These are phyloP conservation scores for Proterorhinus semilunaris DNA, from an alignment of 2,113 vertebrate species.

Conservation along the genomic window DNA sequence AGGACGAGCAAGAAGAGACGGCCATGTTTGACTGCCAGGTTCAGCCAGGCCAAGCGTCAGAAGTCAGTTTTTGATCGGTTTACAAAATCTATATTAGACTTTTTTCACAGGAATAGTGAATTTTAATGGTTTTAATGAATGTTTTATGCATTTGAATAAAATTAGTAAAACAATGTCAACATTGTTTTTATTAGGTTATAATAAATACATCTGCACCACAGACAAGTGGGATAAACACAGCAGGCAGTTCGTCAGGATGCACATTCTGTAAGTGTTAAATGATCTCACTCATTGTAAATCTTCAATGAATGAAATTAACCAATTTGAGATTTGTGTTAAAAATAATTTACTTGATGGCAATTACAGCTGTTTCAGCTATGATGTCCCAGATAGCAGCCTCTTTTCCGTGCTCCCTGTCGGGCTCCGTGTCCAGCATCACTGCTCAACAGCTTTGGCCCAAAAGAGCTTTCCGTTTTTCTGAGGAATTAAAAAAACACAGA, in stretches of 20 bases:
- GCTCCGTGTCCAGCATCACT: neutral
- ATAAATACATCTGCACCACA: neutral
- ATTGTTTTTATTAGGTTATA: constrained; percentile 8
- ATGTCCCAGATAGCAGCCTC: constrained; percentile 31
- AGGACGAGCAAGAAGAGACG: constrained; percentile 55
- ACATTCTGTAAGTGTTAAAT: constrained; percentile 49
- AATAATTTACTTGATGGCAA: neutral
- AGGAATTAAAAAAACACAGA: constrained; percentile 72
- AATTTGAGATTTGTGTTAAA: neutral
- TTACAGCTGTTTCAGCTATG: constrained; percentile 26
- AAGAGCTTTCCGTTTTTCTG: constrained; percentile 66
- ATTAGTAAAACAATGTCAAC: neutral
- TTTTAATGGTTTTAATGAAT: no score
- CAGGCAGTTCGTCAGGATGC: constrained; percentile 29
- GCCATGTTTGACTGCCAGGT: constrained; percentile 40
- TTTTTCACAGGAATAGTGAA: no score
- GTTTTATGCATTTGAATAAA: no score
- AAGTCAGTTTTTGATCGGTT: constrained; percentile 34
- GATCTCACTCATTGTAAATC: neutral
- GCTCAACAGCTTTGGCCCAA: constrained; percentile 58
- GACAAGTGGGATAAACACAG: constrained; percentile 19
- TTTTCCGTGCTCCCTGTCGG: neutral
- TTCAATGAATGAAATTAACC: neutral
- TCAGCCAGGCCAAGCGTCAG: constrained; percentile 10
- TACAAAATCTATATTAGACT: no score